Percentiles rank a stretch among this genome's conserved stretches.
Conservation (phyloP, 2,113 vertebrate species). For the Seriola dumerili region DNA sequence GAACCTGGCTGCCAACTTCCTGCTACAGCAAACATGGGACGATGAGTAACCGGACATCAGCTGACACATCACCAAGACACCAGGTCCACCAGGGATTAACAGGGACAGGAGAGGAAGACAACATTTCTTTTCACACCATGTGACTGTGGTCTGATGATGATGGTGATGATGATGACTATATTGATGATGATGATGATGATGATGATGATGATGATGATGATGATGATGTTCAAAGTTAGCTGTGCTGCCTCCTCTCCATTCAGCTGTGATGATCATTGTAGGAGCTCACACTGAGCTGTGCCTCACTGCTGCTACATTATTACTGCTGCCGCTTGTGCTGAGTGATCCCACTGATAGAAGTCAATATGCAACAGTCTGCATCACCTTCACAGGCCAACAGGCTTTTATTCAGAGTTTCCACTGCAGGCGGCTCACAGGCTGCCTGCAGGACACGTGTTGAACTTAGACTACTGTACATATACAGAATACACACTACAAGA, state of each 20-base stretch:
- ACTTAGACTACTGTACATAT: background rate
- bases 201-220: constrained; percentile 25
- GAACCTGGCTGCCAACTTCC: constrained; percentile 86
- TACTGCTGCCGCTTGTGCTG: constrained; percentile 62
- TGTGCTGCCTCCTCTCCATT: constrained; percentile 56
- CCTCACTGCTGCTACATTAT: constrained; percentile 71
- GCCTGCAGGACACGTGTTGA: too few relatives aligned
- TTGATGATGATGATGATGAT: constrained; percentile 10
- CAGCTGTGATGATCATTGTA: constrained; percentile 57
- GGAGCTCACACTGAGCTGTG: constrained; percentile 46
- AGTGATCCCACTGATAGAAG: constrained; percentile 42
- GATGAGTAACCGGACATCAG: constrained; percentile 77
- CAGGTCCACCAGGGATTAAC: constrained; percentile 20
- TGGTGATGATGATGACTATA: background rate
- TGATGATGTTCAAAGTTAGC: constrained; percentile 45
- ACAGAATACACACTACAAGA: background rate
- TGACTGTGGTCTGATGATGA: constrained; percentile 26
- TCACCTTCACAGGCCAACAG: constrained; percentile 33
- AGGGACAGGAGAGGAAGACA: constrained; percentile 3
- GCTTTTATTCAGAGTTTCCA: background rate
- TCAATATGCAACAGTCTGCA: constrained; percentile 32
- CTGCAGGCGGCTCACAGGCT: constrained; percentile 5
- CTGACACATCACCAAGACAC: constrained; percentile 17
- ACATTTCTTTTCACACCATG: constrained; percentile 28
- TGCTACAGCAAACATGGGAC: constrained; percentile 87